Evolutionary conservation across 2,888 invertebrate species (phyloP).

Genomic region (Ormyrus thymus): DNA sequence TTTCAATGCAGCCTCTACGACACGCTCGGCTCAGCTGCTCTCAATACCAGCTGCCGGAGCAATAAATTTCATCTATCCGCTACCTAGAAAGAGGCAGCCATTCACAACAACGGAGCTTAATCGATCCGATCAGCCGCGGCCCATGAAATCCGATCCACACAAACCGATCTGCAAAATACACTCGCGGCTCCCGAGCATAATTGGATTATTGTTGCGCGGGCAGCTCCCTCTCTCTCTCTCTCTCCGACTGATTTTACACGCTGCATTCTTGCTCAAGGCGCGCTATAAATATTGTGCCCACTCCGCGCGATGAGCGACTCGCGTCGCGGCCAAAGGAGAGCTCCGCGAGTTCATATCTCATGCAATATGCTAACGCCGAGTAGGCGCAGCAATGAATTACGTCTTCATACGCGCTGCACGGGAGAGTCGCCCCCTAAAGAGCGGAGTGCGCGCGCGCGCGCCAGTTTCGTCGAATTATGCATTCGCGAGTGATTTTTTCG

Average conservation of each 20-base stretch:
- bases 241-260: constrained; percentile 43
- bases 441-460: not conserved
- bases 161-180: not conserved
- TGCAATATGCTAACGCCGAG: constrained; percentile 62
- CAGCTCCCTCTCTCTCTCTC: too few species aligned
- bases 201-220: constrained; percentile 37
- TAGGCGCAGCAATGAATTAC: constrained; percentile 67
- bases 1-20: too few species aligned
- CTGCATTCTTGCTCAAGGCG: constrained; percentile 56
- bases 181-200: constrained; percentile 13
- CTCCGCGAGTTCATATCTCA: constrained; percentile 53
- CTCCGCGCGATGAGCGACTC: constrained; percentile 59
- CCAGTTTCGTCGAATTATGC: constrained; percentile 34
- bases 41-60: not conserved
- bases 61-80: constrained; percentile 3
- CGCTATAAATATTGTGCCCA: constrained; percentile 58
- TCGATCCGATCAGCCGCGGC: constrained; percentile 17
- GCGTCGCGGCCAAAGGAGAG: constrained; percentile 47
- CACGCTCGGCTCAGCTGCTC: not conserved
- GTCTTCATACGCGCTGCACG: constrained; percentile 60
- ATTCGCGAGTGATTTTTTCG: constrained; percentile 9
- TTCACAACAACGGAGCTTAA: not conserved
- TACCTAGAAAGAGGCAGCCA: not conserved
- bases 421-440: constrained; percentile 3
- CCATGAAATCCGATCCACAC: constrained; percentile 18